Percentiles rank a stretch among this genome's conserved stretches.
These are phyloP conservation scores for Pterocles orientalis DNA, from an alignment of 2,113 vertebrate genomes.

Conservation along the genomic window DNA sequence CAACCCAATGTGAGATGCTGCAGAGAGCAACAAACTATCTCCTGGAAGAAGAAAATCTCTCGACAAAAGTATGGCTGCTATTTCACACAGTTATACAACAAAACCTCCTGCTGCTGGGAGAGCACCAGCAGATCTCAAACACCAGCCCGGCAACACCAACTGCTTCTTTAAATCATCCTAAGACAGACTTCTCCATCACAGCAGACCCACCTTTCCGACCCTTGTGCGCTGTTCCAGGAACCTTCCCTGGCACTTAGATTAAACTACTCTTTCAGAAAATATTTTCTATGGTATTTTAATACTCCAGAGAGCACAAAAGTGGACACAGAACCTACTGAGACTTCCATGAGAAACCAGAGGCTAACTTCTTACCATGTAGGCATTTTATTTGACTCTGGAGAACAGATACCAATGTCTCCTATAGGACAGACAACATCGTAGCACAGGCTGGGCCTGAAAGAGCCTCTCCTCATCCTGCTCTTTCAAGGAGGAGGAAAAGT, in stretches of 20 bases:
- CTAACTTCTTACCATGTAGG: not conserved
- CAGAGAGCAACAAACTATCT: not conserved
- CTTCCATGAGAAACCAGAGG: not conserved
- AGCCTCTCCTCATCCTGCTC: not conserved
- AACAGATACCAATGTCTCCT: not conserved
- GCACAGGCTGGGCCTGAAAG: not conserved
- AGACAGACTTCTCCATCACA: not conserved
- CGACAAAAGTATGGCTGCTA: not conserved
- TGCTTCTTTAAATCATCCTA: not conserved
- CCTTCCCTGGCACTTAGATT: not conserved
- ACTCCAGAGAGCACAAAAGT: not conserved
- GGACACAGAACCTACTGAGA: not conserved
- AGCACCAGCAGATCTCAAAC: not conserved
- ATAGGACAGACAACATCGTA: fast-evolving
- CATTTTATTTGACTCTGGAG: not conserved
- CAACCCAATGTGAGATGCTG: not conserved
- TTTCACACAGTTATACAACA: not conserved
- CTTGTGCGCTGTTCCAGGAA: not conserved
- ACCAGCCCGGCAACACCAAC: not conserved
- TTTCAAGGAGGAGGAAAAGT: not conserved
- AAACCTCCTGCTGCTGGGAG: not conserved
- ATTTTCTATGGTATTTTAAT: not conserved
- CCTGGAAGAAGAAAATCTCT: not conserved
- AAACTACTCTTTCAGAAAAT: not conserved
- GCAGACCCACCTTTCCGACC: not conserved